phyloP scores from a whole-genome alignment of 2,888 invertebrate species.

The Pteria penguin region DNA sequence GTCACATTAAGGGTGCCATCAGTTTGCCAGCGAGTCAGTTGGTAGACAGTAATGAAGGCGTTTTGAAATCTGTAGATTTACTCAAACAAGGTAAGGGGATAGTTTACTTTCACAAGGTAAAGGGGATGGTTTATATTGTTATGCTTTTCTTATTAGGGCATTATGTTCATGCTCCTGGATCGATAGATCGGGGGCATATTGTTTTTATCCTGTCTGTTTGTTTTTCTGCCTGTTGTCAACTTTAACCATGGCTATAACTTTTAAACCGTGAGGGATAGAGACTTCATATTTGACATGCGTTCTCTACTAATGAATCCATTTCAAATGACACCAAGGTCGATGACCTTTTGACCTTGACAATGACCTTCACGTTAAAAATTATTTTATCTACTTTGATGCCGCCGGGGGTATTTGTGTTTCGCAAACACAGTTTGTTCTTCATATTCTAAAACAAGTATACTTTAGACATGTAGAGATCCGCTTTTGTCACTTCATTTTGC shows the following conservation, averaged over 20 bases:
- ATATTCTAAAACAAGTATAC: neutral
- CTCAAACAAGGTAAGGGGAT: constrained; percentile 50
- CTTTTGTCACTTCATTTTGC: neutral
- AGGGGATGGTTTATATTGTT: neutral
- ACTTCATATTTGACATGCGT: too few relatives aligned
- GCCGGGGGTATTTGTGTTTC: neutral
- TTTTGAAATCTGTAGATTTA: constrained; percentile 51
- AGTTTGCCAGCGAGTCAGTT: constrained; percentile 51
- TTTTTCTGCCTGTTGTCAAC: too few relatives aligned
- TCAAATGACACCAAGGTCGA: too few relatives aligned
- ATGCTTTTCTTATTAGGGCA: neutral
- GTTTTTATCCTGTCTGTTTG: too few relatives aligned
- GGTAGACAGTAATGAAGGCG: constrained; percentile 47
- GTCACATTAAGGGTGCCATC: constrained; percentile 57
- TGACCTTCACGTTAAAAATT: too few relatives aligned
- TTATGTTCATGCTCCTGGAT: too few relatives aligned
- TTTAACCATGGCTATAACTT: too few relatives aligned
- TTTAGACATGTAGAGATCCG: neutral
- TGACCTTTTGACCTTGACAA: too few relatives aligned
- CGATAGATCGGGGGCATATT: too few relatives aligned
- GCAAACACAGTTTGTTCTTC: too few relatives aligned
- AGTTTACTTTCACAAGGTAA: neutral
- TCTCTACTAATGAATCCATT: too few relatives aligned
- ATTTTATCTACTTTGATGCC: neutral
- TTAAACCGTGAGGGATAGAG: too few relatives aligned